Conservation (phyloP, 2,113 vertebrate species). For the Corydoras maculifer region DNA sequence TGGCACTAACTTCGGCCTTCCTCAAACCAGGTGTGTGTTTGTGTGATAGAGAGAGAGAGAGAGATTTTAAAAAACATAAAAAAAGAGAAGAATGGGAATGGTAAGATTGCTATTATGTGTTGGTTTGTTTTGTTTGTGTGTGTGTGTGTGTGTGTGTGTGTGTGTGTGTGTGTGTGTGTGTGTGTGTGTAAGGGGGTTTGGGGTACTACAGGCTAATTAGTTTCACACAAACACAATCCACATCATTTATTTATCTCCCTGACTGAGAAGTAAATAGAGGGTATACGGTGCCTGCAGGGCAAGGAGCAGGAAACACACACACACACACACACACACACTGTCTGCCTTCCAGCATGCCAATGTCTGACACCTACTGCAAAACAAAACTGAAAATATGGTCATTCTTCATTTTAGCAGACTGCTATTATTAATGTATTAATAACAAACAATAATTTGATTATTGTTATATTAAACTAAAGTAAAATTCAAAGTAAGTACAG, state of each 20-base stretch:
- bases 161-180: constrained; percentile 12
- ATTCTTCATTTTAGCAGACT: no score
- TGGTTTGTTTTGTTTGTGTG: background rate
- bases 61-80: no score
- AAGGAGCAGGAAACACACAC: constrained; percentile 23
- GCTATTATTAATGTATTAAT: no score
- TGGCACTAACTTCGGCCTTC: constrained; percentile 88
- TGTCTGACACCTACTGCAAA: no score
- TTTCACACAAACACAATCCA: constrained; percentile 56
- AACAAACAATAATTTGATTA: no score
- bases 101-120: no score
- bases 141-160: constrained; percentile 6
- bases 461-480: no score
- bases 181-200: background rate
- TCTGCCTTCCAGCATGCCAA: background rate
- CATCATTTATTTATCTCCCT: constrained; percentile 61
- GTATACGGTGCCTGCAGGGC: constrained; percentile 47
- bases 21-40: constrained; percentile 82
- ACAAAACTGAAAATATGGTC: no score
- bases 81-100: no score
- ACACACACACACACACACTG: constrained; percentile 8
- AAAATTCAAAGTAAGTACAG: no score
- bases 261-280: constrained; percentile 49
- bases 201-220: constrained; percentile 49
- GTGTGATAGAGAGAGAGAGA: background rate